Evolutionary conservation across 1,140 invertebrate genomes (phyloP), one percentile per base, ranked within the genome.

Genomic region (Oryctes rhinoceros): DNA sequence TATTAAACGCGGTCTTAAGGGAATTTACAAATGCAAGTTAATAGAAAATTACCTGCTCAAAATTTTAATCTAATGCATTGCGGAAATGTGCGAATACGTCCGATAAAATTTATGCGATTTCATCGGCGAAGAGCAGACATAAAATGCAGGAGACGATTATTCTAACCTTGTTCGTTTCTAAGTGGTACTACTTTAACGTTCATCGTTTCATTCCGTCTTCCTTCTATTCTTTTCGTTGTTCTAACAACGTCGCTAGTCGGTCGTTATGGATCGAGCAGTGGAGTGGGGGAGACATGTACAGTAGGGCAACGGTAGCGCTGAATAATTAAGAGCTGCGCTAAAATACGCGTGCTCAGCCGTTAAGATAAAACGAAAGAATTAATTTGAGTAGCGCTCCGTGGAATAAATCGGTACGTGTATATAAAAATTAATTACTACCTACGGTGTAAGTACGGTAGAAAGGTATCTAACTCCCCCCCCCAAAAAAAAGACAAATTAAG

Each of bases 121-220:
- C 18, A 15, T 59, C 53, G 5, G 53, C 53, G 53, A 59, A 59
- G 5, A 59, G 53, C 53, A 10, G 9, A 5, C 5, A 15, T 59
- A 59, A 59, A 59, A 59, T 59, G 18, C 53, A 59, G 53, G 53
- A 59, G n/a, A 59, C 53, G n/a, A 15, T 59, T 59, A 59, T 59
- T 59, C 53, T 59, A 59, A 59, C n/a, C 53, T 59, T 18, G 53
- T 59, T 59, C 53, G 53, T 59, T 59, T n/a, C 53, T 13, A 18
- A 18, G 13, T 44, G 3, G 39, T 10, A 44, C 39, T 44, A 44
- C 5, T 44, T 44, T 44, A 44, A 44, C 39, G 39, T 10, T 44
- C 39, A 44, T 44, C 39, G 39, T 44, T 44, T 44, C 39, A 44
- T 44, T 44, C 9, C 39, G 39, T 44, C 39, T 44, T 10, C 13